A percentile compares a stretch with the other conserved stretches of the same genome.
phyloP scores from a whole-genome alignment of 2,797 vertebrate species.

The Gephyroberyx darwinii region DNA sequence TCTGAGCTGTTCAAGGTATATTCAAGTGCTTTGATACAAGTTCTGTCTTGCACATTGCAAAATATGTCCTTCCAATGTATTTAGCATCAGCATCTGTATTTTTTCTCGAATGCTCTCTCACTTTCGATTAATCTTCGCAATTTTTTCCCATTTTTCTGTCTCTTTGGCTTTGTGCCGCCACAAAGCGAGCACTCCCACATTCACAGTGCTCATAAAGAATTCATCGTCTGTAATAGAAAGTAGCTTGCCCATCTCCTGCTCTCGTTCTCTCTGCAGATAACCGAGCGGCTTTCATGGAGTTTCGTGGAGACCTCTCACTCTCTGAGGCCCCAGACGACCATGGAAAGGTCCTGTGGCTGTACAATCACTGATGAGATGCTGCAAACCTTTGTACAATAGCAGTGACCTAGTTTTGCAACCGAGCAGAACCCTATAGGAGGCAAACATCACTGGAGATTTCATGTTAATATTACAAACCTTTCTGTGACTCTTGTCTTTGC shows the following conservation, averaged over 20 bases:
- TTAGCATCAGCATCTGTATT: background rate
- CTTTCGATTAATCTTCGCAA: background rate
- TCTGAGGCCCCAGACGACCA: background rate
- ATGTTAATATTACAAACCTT: background rate
- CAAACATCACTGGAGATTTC: background rate
- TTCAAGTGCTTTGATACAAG: too few species aligned
- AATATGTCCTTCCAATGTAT: background rate
- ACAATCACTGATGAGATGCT: constrained; percentile 7
- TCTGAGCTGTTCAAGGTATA: background rate
- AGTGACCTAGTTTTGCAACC: constrained; percentile 13
- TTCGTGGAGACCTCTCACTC: background rate
- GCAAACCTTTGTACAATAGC: constrained; percentile 14
- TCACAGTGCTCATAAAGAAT: background rate
- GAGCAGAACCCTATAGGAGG: background rate
- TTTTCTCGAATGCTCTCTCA: background rate
- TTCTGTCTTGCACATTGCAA: too few species aligned
- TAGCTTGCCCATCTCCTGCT: background rate
- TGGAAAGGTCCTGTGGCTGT: background rate
- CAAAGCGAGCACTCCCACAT: background rate
- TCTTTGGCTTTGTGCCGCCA: background rate
- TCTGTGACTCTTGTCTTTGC: background rate
- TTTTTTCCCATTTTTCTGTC: background rate
- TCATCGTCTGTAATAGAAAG: background rate
- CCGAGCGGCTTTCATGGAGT: background rate
- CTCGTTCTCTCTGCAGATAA: background rate